These are phyloP conservation scores for Cepphus grylle DNA, from an alignment of 2,113 vertebrate species.

Conservation along the genomic window DNA sequence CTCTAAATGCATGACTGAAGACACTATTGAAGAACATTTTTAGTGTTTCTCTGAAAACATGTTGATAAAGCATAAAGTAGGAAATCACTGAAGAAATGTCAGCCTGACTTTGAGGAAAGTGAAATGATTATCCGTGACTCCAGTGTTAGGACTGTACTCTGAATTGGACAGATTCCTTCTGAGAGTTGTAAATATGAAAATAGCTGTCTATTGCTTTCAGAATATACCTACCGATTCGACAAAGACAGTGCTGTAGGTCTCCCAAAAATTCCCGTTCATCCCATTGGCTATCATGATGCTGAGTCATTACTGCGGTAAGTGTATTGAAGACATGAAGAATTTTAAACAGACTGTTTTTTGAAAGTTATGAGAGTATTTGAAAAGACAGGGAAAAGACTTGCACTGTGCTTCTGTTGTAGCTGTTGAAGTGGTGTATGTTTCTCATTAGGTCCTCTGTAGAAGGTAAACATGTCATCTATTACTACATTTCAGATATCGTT, in stretches of 20 bases:
- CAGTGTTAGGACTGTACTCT: background rate
- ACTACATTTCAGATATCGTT: background rate
- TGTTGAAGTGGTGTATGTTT: background rate
- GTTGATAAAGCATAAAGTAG: background rate
- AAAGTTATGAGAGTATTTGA: background rate
- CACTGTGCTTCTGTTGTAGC: background rate
- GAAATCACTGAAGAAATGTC: background rate
- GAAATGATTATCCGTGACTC: background rate
- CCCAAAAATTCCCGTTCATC: conserved; percentile 92
- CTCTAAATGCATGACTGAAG: background rate
- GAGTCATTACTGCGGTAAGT: conserved; percentile 83
- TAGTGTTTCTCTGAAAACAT: background rate
- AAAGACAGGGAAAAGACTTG: background rate
- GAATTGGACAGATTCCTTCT: background rate
- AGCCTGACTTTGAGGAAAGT: background rate
- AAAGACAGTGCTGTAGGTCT: conserved; percentile 80
- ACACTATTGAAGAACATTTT: background rate
- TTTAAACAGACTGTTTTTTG: background rate
- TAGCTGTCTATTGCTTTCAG: conserved; percentile 60
- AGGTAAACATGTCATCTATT: background rate
- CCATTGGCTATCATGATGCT: conserved; percentile 89
- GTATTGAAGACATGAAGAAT: background rate
- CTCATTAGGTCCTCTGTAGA: background rate
- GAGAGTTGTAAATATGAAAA: background rate
- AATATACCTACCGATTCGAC: conserved; percentile 81